Evolutionary conservation across 2,797 vertebrate species (phyloP), one percentile per base, ranked within the genome.

Genomic region (Neosilurus mollespiculum): DNA sequence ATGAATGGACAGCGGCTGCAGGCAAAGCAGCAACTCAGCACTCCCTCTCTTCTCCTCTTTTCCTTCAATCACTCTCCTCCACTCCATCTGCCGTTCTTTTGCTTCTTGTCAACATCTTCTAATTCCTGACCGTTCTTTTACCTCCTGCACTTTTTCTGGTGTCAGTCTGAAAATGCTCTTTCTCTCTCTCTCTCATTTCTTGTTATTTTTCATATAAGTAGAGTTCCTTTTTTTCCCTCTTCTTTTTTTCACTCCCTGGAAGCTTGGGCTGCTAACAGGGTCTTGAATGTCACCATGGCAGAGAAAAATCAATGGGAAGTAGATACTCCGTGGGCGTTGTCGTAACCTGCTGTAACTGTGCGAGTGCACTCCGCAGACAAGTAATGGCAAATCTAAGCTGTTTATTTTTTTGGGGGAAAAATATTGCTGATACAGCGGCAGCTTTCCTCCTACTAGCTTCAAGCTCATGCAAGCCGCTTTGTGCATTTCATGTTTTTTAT

Each of bases 261-360:
- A 22, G 72, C 22, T 70, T 24, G 78, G 20, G 59, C 90, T 90
- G 91, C 92, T 92, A 91, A 91, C 89, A 89, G 83, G 84, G 87
- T 90, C 91, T 89, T 91, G 90, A 93, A 92, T 90, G 92, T 92
- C 89, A 88, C 89, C 89, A 90, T 89, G 90, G 90, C 88, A 90
- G 54, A 70, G 53, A 90, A 87, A 83, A 84, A 90, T 91, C 88
- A 91, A 89, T 92, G 86, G 91, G 72, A 83, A 83, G 82, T 72
- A 73, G 88, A 90, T 89, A 90, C 65, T 71, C 49, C n/a, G 76
- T 71, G 75, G 81, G 80, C 56, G 78, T 65, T 61, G 69, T 73
- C 59, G 58, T 4, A 59, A 81, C 76, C 77, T 15, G 49, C 83
- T 80, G 77, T 56, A 84, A 84, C 61, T 80, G 30, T 80, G 67